Evolutionary conservation across 1,140 invertebrate species (phyloP).

Genomic region (Hylyphantes graminicola): DNA sequence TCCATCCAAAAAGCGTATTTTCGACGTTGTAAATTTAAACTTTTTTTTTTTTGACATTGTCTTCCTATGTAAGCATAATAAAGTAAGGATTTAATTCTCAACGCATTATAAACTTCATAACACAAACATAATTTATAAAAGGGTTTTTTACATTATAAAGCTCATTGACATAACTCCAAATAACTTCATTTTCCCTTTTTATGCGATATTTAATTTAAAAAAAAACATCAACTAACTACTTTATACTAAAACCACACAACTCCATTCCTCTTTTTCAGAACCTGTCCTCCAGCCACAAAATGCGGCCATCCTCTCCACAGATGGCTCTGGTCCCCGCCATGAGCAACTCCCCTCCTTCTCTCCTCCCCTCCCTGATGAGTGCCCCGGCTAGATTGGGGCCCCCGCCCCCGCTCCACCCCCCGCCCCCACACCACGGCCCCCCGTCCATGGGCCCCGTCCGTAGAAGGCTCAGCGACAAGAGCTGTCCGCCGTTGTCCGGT

Average conservation of each 20-base stretch:
- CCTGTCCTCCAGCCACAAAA: conserved; percentile 25
- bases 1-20: no score
- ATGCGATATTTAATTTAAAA: neutral
- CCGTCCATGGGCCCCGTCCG: conserved; percentile 56
- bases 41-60: no score
- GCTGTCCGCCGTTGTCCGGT: conserved; percentile 58
- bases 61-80: no score
- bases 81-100: no score
- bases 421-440: conserved; percentile 55
- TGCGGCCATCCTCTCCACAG: conserved; percentile 54
- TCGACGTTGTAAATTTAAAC: no score
- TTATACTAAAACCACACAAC: neutral
- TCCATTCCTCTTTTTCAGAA: conserved; percentile 2
- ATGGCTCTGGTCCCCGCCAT: conserved; percentile 39
- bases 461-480: conserved; percentile 63
- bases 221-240: neutral
- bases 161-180: no score
- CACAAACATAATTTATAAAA: no score
- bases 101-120: no score
- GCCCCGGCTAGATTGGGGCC: conserved; percentile 55
- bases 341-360: conserved; percentile 51
- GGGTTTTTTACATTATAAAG: no score
- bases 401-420: conserved; percentile 21
- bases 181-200: neutral
- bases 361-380: conserved; percentile 55